Conservation (phyloP, 2,113 vertebrate species). For the Platysteira castanea region DNA sequence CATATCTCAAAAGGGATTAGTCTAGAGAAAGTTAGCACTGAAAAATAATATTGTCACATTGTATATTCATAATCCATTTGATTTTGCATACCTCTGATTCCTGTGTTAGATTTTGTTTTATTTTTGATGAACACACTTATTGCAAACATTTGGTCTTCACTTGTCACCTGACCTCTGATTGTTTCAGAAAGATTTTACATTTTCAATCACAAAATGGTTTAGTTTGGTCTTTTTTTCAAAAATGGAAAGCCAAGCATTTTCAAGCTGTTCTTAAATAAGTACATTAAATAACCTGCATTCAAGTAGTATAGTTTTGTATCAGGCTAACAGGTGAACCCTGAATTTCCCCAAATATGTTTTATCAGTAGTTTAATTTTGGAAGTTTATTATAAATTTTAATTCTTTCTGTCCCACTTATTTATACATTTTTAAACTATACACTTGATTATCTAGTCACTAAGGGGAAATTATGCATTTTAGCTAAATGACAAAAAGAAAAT, state of each 20-base stretch:
- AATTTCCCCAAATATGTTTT: background rate
- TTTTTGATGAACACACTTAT: background rate
- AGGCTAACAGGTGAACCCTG: background rate
- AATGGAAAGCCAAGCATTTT: background rate
- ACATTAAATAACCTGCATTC: background rate
- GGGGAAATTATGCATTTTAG: background rate
- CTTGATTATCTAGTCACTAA: background rate
- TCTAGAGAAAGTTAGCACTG: background rate
- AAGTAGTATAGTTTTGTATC: background rate
- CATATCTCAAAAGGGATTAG: background rate
- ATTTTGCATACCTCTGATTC: background rate
- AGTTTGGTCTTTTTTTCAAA: background rate
- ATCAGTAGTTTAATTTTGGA: background rate
- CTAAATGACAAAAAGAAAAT: background rate
- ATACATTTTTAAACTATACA: background rate
- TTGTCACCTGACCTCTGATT: background rate
- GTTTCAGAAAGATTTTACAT: background rate
- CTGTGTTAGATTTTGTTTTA: background rate
- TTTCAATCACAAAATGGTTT: background rate
- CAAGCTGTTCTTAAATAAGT: background rate
- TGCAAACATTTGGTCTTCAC: background rate
- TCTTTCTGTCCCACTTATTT: accelerated
- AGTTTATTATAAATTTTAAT: background rate
- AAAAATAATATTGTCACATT: background rate
- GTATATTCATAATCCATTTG: background rate